Conservation (phyloP, 2,797 vertebrate species). For the Urophycis tenuis region DNA sequence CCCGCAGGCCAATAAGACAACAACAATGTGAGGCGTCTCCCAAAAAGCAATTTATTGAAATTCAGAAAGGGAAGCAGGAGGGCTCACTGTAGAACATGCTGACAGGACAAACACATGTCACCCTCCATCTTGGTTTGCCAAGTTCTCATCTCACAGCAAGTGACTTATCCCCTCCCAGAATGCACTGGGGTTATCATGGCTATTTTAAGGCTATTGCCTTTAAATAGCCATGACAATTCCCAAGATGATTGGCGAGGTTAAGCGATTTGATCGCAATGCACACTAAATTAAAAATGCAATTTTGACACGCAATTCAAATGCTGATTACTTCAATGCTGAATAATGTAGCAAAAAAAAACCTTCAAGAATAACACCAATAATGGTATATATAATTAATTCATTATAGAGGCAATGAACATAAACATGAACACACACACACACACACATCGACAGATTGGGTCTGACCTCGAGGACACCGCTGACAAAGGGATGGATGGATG, state of each 20-base stretch:
- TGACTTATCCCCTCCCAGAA: constrained; percentile 39
- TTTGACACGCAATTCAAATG: background rate
- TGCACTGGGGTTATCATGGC: constrained; percentile 40
- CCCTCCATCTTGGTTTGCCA: constrained; percentile 65
- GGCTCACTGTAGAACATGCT: constrained; percentile 59
- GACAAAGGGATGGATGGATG: background rate
- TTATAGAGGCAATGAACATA: background rate
- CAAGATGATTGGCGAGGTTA: background rate
- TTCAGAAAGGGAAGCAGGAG: constrained; percentile 50
- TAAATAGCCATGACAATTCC: constrained; percentile 40
- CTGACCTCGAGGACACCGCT: background rate
- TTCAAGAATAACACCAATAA: too few relatives aligned
- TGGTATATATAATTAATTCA: too few relatives aligned
- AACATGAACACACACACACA: too few relatives aligned
- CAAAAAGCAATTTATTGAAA: constrained; percentile 68
- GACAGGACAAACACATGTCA: constrained; percentile 62
- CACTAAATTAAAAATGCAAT: background rate
- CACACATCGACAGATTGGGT: background rate
- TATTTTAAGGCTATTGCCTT: constrained; percentile 29
- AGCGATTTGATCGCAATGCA: background rate
- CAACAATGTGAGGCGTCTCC: constrained; percentile 53
- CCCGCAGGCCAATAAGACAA: constrained; percentile 64
- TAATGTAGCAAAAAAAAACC: too few relatives aligned
- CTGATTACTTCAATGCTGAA: background rate
- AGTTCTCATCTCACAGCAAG: constrained; percentile 52